Evolutionary conservation across 2,888 invertebrate genomes (phyloP).

Genomic region (Limnephilus auricula): DNA sequence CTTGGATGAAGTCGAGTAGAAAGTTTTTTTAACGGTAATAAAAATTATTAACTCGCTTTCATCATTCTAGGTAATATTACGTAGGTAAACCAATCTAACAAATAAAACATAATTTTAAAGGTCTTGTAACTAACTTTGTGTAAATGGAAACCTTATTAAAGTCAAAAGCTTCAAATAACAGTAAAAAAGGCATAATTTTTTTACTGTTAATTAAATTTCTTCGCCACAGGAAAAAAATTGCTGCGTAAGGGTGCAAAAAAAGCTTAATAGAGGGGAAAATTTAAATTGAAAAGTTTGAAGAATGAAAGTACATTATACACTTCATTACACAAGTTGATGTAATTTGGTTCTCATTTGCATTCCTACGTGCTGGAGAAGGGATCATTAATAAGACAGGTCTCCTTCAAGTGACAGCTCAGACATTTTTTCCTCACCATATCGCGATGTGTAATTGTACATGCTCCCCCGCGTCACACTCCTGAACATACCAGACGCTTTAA

Average conservation of each 20-base stretch:
- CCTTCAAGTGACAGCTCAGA: slow-evolving; percentile 5
- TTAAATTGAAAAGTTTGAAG: not conserved
- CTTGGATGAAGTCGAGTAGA: too few species aligned
- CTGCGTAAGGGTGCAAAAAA: not conserved
- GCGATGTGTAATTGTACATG: not conserved
- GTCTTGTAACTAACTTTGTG: not conserved
- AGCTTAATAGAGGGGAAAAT: not conserved
- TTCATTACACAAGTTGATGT: slow-evolving; percentile 33
- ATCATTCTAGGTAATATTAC: not conserved
- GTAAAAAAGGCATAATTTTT: not conserved
- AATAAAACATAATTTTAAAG: not conserved
- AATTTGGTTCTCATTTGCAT: slow-evolving; percentile 41
- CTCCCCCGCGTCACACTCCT: not conserved
- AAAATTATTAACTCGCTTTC: not conserved
- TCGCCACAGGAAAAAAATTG: not conserved
- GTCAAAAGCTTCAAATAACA: not conserved
- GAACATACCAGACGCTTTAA: not conserved
- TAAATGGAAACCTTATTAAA: not conserved
- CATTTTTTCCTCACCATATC: slow-evolving; percentile 9
- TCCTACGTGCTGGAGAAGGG: slow-evolving; percentile 23
- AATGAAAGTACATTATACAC: slow-evolving; percentile 6
- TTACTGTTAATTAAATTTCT: not conserved
- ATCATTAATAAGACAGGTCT: slow-evolving; percentile 30
- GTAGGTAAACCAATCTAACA: not conserved
- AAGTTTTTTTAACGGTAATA: too few species aligned